Evolutionary conservation across 1,140 invertebrate species (phyloP).

Genomic region (Halesus radiatus): DNA sequence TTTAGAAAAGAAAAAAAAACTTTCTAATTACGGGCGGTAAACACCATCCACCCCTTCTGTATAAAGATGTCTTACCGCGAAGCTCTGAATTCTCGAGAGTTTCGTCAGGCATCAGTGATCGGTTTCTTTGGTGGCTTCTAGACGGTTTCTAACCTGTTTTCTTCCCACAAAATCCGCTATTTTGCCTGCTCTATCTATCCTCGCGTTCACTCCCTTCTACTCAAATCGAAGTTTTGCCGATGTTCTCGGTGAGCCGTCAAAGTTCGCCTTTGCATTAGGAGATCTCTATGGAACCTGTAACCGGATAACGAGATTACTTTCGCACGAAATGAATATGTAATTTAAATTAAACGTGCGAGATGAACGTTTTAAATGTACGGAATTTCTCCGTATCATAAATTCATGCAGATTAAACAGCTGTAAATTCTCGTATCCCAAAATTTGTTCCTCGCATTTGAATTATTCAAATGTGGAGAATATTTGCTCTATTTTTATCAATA

Average conservation of each 20-base stretch:
- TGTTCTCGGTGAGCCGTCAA: slow-evolving; percentile 9
- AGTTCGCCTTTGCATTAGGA: slow-evolving; percentile 16
- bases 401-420: not conserved
- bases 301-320: slow-evolving; percentile 17
- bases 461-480: too few species aligned
- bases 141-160: not conserved
- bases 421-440: not conserved
- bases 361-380: not conserved
- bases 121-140: too few species aligned
- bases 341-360: slow-evolving; percentile 16
- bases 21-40: too few species aligned
- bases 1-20: too few species aligned
- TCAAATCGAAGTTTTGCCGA: slow-evolving; percentile 23
- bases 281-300: not conserved
- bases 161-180: not conserved
- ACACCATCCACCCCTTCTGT: too few species aligned
- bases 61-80: slow-evolving; percentile 2
- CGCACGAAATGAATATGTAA: slow-evolving; percentile 24
- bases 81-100: not conserved
- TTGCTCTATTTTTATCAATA: too few species aligned
- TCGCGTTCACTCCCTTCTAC: not conserved
- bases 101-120: not conserved
- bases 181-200: not conserved
- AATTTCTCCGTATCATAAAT: slow-evolving; percentile 3
- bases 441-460: too few species aligned